Conservation (phyloP, 2,797 vertebrate species). For the Lepidocolaptes lacrymiger region DNA sequence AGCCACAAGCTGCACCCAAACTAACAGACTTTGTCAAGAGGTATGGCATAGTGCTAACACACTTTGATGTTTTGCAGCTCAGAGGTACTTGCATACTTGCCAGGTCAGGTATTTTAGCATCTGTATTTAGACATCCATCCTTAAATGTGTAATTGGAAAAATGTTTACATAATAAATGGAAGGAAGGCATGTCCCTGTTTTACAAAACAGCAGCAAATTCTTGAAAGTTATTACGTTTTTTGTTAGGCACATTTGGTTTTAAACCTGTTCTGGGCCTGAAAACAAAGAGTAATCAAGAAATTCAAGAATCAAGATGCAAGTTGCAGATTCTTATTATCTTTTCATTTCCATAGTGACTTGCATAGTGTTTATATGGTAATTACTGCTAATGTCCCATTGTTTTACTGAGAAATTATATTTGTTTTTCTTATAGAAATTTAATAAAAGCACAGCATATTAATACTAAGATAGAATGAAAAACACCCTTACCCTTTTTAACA, state of each 20-base stretch:
- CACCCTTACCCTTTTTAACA: not conserved
- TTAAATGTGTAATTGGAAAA: not conserved
- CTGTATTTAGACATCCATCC: not conserved
- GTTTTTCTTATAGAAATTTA: not conserved
- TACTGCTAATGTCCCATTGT: not conserved
- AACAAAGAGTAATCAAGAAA: not conserved
- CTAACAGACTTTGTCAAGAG: slow-evolving; percentile 42
- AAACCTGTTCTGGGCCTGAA: not conserved
- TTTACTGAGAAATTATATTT: not conserved
- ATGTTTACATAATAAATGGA: not conserved
- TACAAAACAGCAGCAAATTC: not conserved
- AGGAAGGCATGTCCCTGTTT: not conserved
- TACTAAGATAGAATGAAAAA: not conserved
- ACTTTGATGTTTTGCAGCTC: slow-evolving; percentile 32
- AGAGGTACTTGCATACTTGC: slow-evolving; percentile 3
- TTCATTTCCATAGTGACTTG: not conserved
- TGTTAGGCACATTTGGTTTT: not conserved
- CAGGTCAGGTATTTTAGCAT: slow-evolving; percentile 45
- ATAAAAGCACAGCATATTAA: not conserved
- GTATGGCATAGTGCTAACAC: not conserved
- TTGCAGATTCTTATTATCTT: not conserved
- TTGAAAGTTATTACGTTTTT: not conserved
- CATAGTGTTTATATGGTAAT: not conserved
- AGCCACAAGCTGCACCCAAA: not conserved
- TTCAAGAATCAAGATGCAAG: not conserved